These are phyloP conservation scores for Ochropleura leucogaster DNA, from an alignment of 2,888 invertebrate species.

Conservation along the genomic window DNA sequence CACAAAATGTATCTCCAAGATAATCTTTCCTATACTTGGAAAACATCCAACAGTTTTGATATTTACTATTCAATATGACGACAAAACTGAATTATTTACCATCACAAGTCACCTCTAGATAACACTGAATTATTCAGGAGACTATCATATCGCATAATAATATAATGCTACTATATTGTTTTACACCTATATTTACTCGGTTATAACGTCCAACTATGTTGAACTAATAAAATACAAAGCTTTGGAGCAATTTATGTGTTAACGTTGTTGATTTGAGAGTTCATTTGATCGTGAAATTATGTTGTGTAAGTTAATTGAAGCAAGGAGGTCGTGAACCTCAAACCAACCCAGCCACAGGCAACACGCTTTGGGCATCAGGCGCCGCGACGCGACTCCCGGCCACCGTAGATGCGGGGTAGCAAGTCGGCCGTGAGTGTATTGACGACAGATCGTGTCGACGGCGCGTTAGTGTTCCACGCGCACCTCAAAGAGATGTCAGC, in stretches of 20 bases:
- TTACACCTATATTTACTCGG: conserved; percentile 3
- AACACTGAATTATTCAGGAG: conserved; percentile 48
- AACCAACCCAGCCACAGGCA: too few species aligned
- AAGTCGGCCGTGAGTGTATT: too few species aligned
- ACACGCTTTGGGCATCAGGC: too few species aligned
- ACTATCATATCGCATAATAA: conserved; percentile 13
- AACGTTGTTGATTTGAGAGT: conserved; percentile 17
- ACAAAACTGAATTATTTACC: conserved; percentile 50
- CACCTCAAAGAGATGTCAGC: too few species aligned
- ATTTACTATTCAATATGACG: conserved; percentile 34
- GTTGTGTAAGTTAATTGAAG: neutral
- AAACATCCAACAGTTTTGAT: conserved; percentile 36
- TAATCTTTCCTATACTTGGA: conserved; percentile 16
- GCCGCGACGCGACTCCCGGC: too few species aligned
- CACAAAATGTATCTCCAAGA: neutral
- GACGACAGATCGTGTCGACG: too few species aligned
- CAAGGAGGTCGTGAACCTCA: too few species aligned
- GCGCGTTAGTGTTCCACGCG: too few species aligned
- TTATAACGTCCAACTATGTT: conserved; percentile 43
- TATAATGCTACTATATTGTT: conserved; percentile 19
- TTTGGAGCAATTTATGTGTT: conserved; percentile 31
- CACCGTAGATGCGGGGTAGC: too few species aligned
- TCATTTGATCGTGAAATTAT: conserved; percentile 37
- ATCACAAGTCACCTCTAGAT: conserved; percentile 22
- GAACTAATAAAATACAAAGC: conserved; percentile 23